phyloP scores from a whole-genome alignment of 2,113 vertebrate species.

The Circaetus gallicus region DNA sequence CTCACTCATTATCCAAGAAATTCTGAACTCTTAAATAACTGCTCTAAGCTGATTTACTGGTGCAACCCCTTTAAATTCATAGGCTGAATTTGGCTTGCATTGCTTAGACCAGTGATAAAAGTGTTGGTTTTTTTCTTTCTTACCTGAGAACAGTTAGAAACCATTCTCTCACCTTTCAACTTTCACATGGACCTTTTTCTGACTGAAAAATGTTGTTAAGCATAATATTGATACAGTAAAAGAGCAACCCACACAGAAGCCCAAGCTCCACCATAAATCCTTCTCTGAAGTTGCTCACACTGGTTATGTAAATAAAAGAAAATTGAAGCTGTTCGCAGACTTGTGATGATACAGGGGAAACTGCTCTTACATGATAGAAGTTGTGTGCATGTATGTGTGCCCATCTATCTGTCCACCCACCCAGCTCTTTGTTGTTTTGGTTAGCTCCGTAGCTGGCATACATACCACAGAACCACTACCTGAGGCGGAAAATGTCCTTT shows the following conservation, averaged over 20 bases:
- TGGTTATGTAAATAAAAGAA: conserved; percentile 56
- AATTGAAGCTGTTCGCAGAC: conserved; percentile 29
- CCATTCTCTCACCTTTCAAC: background rate
- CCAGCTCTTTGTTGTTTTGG: background rate
- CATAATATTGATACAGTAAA: conserved; percentile 28
- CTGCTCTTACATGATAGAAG: background rate
- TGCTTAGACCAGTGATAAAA: background rate
- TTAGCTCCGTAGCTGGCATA: background rate
- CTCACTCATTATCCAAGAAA: background rate
- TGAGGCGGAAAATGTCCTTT: background rate
- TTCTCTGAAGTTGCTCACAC: background rate
- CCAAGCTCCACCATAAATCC: conserved; percentile 24
- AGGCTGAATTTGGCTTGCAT: background rate
- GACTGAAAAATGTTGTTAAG: conserved; percentile 33
- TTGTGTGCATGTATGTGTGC: background rate
- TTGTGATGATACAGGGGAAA: background rate
- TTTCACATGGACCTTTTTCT: background rate
- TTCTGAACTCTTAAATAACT: background rate
- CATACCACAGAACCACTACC: background rate
- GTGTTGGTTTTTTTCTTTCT: background rate
- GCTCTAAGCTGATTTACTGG: background rate
- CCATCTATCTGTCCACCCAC: background rate
- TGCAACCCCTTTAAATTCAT: background rate
- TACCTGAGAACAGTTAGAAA: conserved; percentile 1
- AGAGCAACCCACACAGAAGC: conserved; percentile 10